Evolutionary conservation across 1,140 invertebrate species (phyloP), one percentile per base, ranked within the genome.

Genomic region (Tribolium madens): DNA sequence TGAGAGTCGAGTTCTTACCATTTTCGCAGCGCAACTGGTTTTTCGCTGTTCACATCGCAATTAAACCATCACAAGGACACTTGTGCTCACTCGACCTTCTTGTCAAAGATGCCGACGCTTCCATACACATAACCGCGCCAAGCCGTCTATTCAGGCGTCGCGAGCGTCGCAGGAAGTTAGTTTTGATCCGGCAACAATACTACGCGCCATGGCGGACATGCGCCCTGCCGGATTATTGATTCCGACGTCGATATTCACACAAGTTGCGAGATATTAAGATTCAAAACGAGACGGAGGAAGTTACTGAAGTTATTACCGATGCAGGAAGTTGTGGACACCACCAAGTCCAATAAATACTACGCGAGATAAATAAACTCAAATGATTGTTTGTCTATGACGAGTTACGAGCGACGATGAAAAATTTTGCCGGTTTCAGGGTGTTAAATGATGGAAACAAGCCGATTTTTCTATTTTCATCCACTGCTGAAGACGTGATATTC

Each of bases 111-210:
- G 57, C 57, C 57, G 57, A 69, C 68, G 31, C 36, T 42, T 42
- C 15, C 68, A 71, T n/a, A n/a, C n/a, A n/a, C n/a, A n/a, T 36
- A 69, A 21, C 33, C 71, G 71, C 71, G 71, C 71, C 71, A 73
- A 73, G 71, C 71, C 47, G 71, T 73, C 71, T 73, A 52, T 73
- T 73, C 71, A 53, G 31, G 33, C 48, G 48, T 73, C 71, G 71
- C 52, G 31, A 50, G 46, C 48, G 48, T 57, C 48, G 71, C 47
- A 47, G 68, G 68, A 71, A 71, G 42, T 46, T 47, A 71, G 68
- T 71, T 71, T 71, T 71, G 68, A 71, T 71, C 47, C 36, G 26
- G 26, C 47, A 17, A 50, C 42, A 26, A 47, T 71, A 15, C 26
- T 3, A 7, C 18, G 18, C 17, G n/a, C 18, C 6, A 64, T 21